Percentiles rank a stretch among this genome's conserved stretches.
Evolutionary conservation across 2,797 vertebrate genomes (phyloP).

Genomic region (Cephalopachus bancanus): DNA sequence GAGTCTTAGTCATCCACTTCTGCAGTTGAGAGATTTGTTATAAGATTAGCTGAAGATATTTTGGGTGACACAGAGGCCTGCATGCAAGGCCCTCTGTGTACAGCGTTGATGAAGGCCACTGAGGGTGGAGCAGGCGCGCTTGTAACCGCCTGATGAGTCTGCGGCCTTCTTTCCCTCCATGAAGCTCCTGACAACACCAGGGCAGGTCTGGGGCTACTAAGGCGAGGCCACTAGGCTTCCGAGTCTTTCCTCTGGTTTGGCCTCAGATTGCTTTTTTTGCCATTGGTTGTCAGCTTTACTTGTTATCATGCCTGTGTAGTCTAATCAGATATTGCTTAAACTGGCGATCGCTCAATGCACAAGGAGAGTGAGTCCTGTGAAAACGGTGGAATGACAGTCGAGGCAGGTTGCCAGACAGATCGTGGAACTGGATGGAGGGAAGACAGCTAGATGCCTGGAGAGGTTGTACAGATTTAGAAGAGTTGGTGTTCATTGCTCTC

Average conservation of each 20-base stretch:
- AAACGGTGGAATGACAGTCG: not conserved
- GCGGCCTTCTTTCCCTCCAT: not conserved
- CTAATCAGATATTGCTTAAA: not conserved
- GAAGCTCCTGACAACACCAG: too few species aligned
- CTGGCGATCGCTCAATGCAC: not conserved
- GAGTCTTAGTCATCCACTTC: not conserved
- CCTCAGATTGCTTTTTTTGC: slow-evolving; percentile 15
- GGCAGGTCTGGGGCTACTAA: not conserved
- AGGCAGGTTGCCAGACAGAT: not conserved
- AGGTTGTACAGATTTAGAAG: not conserved
- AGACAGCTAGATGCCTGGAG: slow-evolving; percentile 9
- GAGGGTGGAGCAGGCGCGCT: not conserved
- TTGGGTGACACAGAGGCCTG: not conserved
- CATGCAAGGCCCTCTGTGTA: not conserved
- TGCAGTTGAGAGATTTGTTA: slow-evolving; percentile 6
- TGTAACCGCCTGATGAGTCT: not conserved
- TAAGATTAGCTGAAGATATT: not conserved
- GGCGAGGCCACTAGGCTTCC: not conserved
- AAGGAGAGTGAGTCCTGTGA: slow-evolving; percentile 39
- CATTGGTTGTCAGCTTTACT: not conserved
- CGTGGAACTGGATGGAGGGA: not conserved
- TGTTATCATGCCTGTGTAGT: not conserved
- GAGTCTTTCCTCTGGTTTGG: slow-evolving; percentile 38
- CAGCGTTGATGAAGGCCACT: not conserved
- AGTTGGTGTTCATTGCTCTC: slow-evolving; percentile 29